These are phyloP conservation scores for Spheniscus humboldti DNA, from an alignment of 2,797 vertebrate species.

Conservation along the genomic window DNA sequence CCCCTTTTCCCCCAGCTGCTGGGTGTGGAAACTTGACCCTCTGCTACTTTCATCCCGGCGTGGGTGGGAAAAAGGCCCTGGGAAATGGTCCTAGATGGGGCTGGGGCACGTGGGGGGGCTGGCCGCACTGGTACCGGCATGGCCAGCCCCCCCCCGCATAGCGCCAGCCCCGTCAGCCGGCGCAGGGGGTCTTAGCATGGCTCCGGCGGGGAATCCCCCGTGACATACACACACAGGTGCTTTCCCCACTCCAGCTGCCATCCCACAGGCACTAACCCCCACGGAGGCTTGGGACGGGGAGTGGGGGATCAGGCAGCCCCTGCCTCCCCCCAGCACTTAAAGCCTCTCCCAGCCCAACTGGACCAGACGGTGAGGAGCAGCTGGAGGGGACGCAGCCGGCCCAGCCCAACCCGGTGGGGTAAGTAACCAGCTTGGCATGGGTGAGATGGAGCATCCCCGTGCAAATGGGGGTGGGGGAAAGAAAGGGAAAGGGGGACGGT, in stretches of 20 bases:
- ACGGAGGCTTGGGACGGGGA: not conserved
- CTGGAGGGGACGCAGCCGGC: fast-evolving
- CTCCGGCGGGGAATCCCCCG: not conserved
- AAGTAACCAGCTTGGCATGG: not conserved
- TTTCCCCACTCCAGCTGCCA: not conserved
- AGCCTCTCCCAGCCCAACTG: not conserved
- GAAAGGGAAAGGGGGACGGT: not conserved
- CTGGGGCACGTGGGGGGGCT: fast-evolving
- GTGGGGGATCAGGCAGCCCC: not conserved
- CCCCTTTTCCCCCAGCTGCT: not conserved
- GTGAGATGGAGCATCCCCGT: not conserved
- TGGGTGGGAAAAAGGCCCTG: slow-evolving; percentile 33
- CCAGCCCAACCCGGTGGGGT: not conserved
- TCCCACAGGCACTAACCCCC: not conserved
- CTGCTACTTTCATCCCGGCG: not conserved
- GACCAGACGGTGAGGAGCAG: not conserved
- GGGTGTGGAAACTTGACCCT: slow-evolving; percentile 17
- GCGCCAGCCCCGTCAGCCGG: not conserved
- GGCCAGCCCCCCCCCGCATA: not conserved
- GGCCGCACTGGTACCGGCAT: fast-evolving
- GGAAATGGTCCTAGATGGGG: not conserved
- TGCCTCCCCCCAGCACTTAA: not conserved
- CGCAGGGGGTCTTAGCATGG: not conserved
- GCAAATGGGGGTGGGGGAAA: not conserved
- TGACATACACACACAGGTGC: slow-evolving; percentile 60